These are phyloP conservation scores for Caenorhabditis wallacei DNA, from an alignment of 2,888 invertebrate species.

Conservation along the genomic window DNA sequence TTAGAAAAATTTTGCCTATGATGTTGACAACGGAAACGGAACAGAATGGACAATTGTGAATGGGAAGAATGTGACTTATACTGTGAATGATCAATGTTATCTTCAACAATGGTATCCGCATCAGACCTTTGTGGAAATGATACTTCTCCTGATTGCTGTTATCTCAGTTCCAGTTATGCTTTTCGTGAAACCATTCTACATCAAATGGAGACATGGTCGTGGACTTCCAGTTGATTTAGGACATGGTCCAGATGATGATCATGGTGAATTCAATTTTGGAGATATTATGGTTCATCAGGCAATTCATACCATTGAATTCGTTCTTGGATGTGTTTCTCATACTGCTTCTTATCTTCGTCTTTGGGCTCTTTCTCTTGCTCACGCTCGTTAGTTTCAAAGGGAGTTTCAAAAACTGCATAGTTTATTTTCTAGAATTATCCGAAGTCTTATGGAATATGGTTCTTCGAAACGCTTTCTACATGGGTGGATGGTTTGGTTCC, in stretches of 20 bases:
- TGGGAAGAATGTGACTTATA: constrained; percentile 57
- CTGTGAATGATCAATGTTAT: constrained; percentile 74
- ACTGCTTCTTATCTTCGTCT: constrained; percentile 98
- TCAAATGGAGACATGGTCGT: constrained; percentile 67
- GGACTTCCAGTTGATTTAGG: constrained; percentile 76
- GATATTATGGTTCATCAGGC: constrained; percentile 94
- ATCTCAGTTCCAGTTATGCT: constrained; percentile 82
- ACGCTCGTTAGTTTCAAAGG: constrained; percentile 91
- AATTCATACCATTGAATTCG: constrained; percentile 99
- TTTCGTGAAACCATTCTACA: constrained; percentile 81
- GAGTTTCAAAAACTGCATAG: background rate
- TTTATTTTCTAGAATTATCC: constrained; percentile 86
- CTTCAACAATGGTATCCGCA: constrained; percentile 79
- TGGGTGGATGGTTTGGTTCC: constrained; percentile 88
- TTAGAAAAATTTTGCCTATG: constrained; percentile 60
- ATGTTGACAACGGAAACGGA: constrained; percentile 36
- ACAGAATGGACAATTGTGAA: constrained; percentile 49
- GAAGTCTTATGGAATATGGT: constrained; percentile 93
- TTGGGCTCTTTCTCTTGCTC: constrained; percentile 98
- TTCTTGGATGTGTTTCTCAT: constrained; percentile 97
- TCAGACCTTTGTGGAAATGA: constrained; percentile 81
- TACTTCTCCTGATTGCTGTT: constrained; percentile 83
- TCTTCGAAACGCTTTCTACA: constrained; percentile 88
- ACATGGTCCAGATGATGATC: constrained; percentile 85
- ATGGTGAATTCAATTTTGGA: constrained; percentile 89